phyloP scores from a whole-genome alignment of 2,113 vertebrate genomes.

The Bos indicus region DNA sequence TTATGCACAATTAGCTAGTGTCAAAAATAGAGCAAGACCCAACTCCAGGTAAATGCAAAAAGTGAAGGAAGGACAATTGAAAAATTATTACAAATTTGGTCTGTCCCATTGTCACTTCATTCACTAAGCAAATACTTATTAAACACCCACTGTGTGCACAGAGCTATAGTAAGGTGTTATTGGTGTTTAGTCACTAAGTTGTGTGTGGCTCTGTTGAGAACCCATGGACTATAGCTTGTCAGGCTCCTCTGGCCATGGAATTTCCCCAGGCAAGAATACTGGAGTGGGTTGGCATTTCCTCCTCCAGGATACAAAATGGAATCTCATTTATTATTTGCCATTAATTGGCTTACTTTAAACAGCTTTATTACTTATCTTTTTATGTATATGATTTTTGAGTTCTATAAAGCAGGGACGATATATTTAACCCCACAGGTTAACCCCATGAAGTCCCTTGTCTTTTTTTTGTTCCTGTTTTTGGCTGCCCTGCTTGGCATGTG shows the following conservation, averaged over 20 bases:
- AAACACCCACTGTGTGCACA: background rate
- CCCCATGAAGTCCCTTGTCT: background rate
- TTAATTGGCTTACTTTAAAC: background rate
- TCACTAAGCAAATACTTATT: background rate
- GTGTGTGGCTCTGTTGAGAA: background rate
- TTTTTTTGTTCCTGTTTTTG: background rate
- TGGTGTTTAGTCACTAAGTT: background rate
- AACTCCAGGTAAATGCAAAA: background rate
- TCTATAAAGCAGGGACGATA: background rate
- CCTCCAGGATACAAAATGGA: background rate
- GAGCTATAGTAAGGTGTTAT: background rate
- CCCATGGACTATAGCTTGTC: background rate
- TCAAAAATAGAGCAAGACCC: background rate
- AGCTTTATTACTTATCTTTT: background rate
- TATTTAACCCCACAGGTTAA: background rate
- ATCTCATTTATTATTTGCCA: background rate
- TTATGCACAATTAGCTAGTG: background rate
- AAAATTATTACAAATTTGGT: background rate
- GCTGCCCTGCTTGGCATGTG: background rate
- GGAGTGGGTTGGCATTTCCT: background rate
- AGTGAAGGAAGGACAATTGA: background rate
- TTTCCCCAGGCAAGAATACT: background rate
- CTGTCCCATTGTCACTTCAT: background rate
- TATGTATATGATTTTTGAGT: background rate
- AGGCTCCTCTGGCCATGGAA: background rate